These are phyloP conservation scores for Galerucella nymphaeae DNA, from an alignment of 2,888 invertebrate genomes.

Conservation along the genomic window DNA sequence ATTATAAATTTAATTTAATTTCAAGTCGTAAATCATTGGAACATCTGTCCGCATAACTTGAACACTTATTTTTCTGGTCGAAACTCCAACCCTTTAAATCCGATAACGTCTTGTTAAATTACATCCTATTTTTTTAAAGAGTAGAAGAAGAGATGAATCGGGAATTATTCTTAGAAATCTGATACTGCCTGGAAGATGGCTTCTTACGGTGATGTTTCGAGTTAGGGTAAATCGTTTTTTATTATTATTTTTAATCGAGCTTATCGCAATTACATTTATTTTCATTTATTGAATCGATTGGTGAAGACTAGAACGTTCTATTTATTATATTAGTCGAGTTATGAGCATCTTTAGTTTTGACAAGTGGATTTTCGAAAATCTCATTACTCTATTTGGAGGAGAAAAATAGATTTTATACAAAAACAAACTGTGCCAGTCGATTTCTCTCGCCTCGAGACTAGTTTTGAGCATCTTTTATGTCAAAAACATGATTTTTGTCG, in stretches of 20 bases:
- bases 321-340: too few species aligned
- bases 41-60: constrained; percentile 40
- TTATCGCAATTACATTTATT: background rate
- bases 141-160: constrained; percentile 27
- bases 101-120: constrained; percentile 38
- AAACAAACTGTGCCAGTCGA: too few species aligned
- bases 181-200: constrained; percentile 29
- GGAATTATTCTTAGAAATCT: constrained; percentile 39
- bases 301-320: too few species aligned
- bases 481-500: too few species aligned
- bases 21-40: constrained; percentile 41
- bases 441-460: too few species aligned
- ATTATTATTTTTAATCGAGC: background rate
- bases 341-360: too few species aligned
- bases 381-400: too few species aligned
- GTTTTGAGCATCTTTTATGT: too few species aligned
- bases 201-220: constrained; percentile 17
- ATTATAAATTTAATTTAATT: constrained; percentile 40
- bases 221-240: background rate
- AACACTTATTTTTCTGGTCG: constrained; percentile 34
- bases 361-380: too few species aligned
- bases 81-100: constrained; percentile 31
- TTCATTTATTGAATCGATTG: too few species aligned
- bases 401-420: too few species aligned
- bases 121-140: constrained; percentile 32